Base-by-base conservation (phyloP, 92 coral and sea anemone species). In the Epizoanthus ramosus region DNA sequence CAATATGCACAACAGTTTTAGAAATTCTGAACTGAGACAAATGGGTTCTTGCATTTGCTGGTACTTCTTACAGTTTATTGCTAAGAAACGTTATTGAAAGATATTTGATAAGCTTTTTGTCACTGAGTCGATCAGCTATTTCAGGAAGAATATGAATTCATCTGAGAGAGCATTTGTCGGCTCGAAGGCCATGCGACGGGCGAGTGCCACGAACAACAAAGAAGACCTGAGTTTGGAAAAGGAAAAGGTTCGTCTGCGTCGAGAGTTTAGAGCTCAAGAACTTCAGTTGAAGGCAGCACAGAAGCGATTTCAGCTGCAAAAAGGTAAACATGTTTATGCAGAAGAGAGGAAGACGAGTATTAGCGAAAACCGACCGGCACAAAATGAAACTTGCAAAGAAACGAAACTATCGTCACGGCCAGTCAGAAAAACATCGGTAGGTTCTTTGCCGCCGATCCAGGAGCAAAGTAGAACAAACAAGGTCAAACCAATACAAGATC, bases 251-350 rank as follows among this genome's bases (percentile, higher is more conserved):
- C 84, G 84, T 10, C 63, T 80, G 8, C 61, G 64, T 50, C 84
- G 84, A 15, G 47, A 80, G n/a, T 80, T 65, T 25, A 80, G 75
- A 65, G 75, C 63, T 8, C 75, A 80, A 43, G 84, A 65, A 28
- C 41, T 64, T 5, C 84, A 80, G 39, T 39, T 80, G 22, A 80
- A 65, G 47, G 75, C 74, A 5, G 75, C 73, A 45, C 74, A 80
- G 75, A 80, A 80, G 25, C 63, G 75, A 25, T 80, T 80, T 76
- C 31, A 76, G 68, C 70, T 57, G 45, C 56, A 68, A 21, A 76
- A 58, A 76, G 81, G 81, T 58, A 39, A 21, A 39, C 81, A 60
- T 58, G 47, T 15, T 17, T 76, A 76, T 59, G 2, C 54, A 14
- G 81, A 76, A 9, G 65, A 22, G 35, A 56, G 17, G 47, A 75